phyloP scores from a whole-genome alignment of 2,113 vertebrate genomes.

The Probosciger aterrimus region DNA sequence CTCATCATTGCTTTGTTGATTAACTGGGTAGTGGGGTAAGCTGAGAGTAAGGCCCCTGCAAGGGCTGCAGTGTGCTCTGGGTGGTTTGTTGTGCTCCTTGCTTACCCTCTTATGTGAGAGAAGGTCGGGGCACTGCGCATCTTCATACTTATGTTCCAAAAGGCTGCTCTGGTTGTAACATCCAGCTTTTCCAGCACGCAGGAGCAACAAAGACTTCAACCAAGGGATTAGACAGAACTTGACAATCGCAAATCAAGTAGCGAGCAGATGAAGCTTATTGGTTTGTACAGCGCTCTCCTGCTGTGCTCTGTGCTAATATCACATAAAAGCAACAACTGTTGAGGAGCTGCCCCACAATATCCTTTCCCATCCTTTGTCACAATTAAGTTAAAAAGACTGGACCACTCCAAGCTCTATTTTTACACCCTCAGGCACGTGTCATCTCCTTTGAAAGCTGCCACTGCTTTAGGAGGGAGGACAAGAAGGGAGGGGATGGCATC shows the following conservation, averaged over 20 bases:
- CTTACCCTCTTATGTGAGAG: neutral
- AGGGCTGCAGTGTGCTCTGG: neutral
- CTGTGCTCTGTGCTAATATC: slow-evolving; percentile 9
- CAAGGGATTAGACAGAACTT: neutral
- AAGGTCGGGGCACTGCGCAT: neutral
- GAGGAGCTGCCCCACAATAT: slow-evolving; percentile 11
- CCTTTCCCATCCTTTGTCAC: slow-evolving; percentile 16
- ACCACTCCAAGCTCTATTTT: slow-evolving; percentile 5
- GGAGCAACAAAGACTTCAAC: neutral
- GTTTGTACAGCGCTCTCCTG: neutral
- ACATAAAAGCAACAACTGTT: neutral
- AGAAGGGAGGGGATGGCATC: neutral
- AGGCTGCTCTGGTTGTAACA: neutral
- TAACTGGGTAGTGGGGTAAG: fast-evolving
- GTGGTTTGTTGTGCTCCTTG: neutral
- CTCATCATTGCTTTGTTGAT: neutral
- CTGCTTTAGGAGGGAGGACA: neutral
- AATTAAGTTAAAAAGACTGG: neutral
- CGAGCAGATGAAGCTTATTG: neutral
- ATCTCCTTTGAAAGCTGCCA: neutral
- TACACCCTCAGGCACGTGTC: neutral
- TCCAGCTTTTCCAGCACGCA: neutral
- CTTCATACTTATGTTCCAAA: neutral
- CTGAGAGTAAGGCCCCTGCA: neutral
- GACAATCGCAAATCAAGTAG: neutral